These are phyloP conservation scores for Teleogryllus occipitalis DNA, from an alignment of 1,140 invertebrate species.

Conservation along the genomic window DNA sequence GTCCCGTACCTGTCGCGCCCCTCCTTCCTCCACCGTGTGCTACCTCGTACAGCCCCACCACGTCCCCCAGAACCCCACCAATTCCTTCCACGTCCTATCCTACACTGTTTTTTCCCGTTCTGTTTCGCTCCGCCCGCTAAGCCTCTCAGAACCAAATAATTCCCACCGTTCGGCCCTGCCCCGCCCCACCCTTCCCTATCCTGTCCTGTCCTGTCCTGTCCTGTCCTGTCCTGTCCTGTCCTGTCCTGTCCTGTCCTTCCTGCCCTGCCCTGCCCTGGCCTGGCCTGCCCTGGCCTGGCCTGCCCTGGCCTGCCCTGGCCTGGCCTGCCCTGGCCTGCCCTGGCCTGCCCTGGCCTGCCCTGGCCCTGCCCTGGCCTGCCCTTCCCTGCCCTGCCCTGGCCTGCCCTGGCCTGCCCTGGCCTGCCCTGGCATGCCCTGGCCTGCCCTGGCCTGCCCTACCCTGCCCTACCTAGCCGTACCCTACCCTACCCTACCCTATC, in stretches of 20 bases:
- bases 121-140: too few species aligned
- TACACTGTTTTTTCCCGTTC: too few species aligned
- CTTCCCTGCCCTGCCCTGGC: slow-evolving; percentile 6
- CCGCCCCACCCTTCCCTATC: background rate
- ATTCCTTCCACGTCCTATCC: too few species aligned
- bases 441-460: slow-evolving; percentile 2
- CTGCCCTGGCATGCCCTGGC: background rate
- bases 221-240: too few species aligned
- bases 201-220: too few species aligned
- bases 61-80: too few species aligned
- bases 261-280: slow-evolving; percentile 5
- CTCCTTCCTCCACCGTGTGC: too few species aligned
- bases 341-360: slow-evolving; percentile 6
- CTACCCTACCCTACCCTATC: slow-evolving; percentile 9
- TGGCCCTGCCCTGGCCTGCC: background rate
- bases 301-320: background rate
- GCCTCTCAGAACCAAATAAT: too few species aligned
- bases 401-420: slow-evolving; percentile 2
- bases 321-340: slow-evolving; percentile 6
- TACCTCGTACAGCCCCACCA: too few species aligned
- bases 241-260: too few species aligned
- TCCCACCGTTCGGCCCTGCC: too few species aligned
- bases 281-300: slow-evolving; percentile 1
- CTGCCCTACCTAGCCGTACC: slow-evolving; percentile 6
- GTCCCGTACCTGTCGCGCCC: too few species aligned